Evolutionary conservation across 2,888 invertebrate genomes (phyloP), one percentile per base, ranked within the genome.

Genomic region (Lydus trimaculatus): DNA sequence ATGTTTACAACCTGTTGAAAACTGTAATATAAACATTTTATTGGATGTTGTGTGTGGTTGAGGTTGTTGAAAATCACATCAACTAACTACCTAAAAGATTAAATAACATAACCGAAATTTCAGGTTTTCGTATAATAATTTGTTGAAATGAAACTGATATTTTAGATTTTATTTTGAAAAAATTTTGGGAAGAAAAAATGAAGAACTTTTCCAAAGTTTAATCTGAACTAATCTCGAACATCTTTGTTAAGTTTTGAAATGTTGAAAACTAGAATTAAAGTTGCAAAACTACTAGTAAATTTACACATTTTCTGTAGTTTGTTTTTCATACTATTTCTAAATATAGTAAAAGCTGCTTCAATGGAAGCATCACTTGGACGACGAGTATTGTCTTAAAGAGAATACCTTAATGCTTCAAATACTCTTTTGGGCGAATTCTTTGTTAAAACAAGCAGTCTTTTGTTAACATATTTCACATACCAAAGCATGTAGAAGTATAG

Each of bases 21-120:
- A 56, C n/a, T 56, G 56, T 56, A 33, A 60, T 60, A 60, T 36
- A 60, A 36, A 60, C 60, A 60, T 60, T 60, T 39, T 39, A 60
- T 60, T 60, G 33, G 36, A n/a, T 17, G 15, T 5, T 23, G 7
- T 60, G 15, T 60, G 20, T 39, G 36, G 60, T 33, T 5, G 2
- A 33, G 17, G 56, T 56, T 56, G 25, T 48, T 48, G 48, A 56
- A 28, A 56, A 56, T 56, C 28, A 28, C 23, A 28, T 15, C 15
- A 7, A 28, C 28, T 23, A 28, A 56, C 56, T 15, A 28, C n/a
- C 56, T 15, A 28, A 56, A n/a, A 28, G 56, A 52, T 52, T 52
- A 52, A 52, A 23, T 52, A 25, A 52, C 52, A 52, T 25, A 25
- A 13, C 52, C 23, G 13, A 52, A 52, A 52, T 52, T 52, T 52